Evolutionary conservation across 2,888 invertebrate species (phyloP), one percentile per base, ranked within the genome.

Genomic region (Hermaeophaga mercurialis): DNA sequence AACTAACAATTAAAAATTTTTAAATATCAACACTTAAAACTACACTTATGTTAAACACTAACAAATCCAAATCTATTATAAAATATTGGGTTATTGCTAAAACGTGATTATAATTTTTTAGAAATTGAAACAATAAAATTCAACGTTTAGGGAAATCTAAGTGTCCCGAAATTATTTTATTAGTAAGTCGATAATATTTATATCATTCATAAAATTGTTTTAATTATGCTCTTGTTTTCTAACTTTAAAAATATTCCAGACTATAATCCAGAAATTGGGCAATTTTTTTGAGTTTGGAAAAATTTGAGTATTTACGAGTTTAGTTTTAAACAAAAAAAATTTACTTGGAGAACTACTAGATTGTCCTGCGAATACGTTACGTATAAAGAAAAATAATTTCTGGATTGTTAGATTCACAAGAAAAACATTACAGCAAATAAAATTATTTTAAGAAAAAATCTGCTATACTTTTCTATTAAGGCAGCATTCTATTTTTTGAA

Each of bases 1-100:
- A 66, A 67, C 68, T 68, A 69, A 63, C 62, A 59, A 54, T 54
- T 65, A 19, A 19, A 39, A 39, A 39, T 11, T 39, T 38, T 65
- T 65, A 70, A 66, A 67, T 68, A 69, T 70, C 69, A 72, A 71
- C 69, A 67, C 72, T 70, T 72, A 72, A 71, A 72, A 71, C 68
- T 70, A 70, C 59, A 60, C 58, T 65, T 56, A 65, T 56, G 61
- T 65, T 68, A 65, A 67, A 66, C 67, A 67, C 61, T 62, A 63
- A 65, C 63, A 65, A 61, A 63, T 66, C 63, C 59, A 56, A 61
- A 64, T 62, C 43, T 61, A 59, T 60, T 58, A 66, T 66, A 68
- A 68, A 68, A 65, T 56, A 62, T 58, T 54, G 60, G 34, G 62
- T 66, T 65, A 65, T 56, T 63, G 60, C 59, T 66, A 66, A 65